These are phyloP conservation scores for Perdita meconis DNA, from an alignment of 2,888 invertebrate genomes.

Conservation along the genomic window DNA sequence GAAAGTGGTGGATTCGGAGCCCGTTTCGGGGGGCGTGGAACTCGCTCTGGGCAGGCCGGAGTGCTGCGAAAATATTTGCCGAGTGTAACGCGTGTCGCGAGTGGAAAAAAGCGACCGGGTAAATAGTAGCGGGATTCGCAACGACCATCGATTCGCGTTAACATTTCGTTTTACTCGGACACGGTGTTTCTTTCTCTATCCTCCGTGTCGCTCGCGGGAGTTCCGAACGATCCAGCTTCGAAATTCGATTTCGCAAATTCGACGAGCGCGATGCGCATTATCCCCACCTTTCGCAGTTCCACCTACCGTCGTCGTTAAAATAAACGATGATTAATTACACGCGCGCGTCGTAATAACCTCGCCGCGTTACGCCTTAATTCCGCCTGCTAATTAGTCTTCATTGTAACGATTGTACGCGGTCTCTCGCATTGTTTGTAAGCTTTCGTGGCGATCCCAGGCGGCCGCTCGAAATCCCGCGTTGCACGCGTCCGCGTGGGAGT, in stretches of 20 bases:
- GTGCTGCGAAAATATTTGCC: slow-evolving; percentile 53
- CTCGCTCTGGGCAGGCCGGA: neutral
- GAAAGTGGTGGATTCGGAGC: slow-evolving; percentile 24
- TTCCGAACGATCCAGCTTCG: neutral
- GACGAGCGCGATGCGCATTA: slow-evolving; percentile 26
- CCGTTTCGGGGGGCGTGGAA: slow-evolving; percentile 36
- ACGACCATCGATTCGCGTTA: slow-evolving; percentile 30
- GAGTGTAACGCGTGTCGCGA: slow-evolving; percentile 45
- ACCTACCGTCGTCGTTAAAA: neutral
- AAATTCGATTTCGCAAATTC: slow-evolving; percentile 28
- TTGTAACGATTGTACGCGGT: slow-evolving; percentile 26
- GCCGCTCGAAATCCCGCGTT: slow-evolving; percentile 1
- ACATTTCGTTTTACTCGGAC: slow-evolving; percentile 39
- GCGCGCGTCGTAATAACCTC: slow-evolving; percentile 28
- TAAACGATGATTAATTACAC: slow-evolving; percentile 53
- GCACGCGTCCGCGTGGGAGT: neutral
- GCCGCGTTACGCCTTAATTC: slow-evolving; percentile 37
- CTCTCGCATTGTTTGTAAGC: slow-evolving; percentile 34
- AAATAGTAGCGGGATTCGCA: slow-evolving; percentile 29
- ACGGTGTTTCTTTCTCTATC: neutral
- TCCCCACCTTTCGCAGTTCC: neutral
- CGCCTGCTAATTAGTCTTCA: slow-evolving; percentile 42
- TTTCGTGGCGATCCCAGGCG: slow-evolving; percentile 15
- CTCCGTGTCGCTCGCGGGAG: neutral
- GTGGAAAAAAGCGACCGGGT: slow-evolving; percentile 17